phyloP scores from a whole-genome alignment of 1,140 invertebrate genomes.

The Parasteatoda tepidariorum region DNA sequence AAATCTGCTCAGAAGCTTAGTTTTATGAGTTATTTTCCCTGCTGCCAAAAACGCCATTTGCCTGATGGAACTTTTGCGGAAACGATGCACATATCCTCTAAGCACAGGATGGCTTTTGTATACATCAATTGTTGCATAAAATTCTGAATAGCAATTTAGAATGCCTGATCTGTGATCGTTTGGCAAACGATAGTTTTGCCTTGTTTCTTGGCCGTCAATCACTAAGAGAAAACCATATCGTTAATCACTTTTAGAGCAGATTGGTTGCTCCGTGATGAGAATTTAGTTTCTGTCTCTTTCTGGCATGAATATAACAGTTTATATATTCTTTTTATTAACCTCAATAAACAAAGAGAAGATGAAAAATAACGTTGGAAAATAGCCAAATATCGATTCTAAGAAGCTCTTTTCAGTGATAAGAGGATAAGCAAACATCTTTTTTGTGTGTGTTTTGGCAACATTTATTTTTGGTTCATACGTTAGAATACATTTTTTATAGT shows the following conservation, averaged over 20 bases:
- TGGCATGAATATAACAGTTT: neutral
- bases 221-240: neutral
- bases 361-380: neutral
- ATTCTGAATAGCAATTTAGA: neutral
- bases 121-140: neutral
- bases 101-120: neutral
- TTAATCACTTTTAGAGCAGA: neutral
- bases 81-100: neutral
- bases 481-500: no score
- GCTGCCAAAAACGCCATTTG: neutral
- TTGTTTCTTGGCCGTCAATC: neutral
- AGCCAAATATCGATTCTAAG: neutral
- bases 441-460: neutral
- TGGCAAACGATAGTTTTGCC: neutral
- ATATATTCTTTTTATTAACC: neutral
- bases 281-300: neutral
- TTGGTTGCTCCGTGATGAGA: neutral
- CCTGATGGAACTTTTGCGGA: neutral
- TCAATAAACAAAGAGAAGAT: neutral
- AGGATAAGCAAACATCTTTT: neutral
- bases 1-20: neutral
- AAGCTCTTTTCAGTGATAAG: neutral
- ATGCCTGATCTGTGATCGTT: neutral
- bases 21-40: neutral
- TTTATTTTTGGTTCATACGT: no score